Evolutionary conservation across 2,797 vertebrate species (phyloP), one percentile per base, ranked within the genome.

Genomic region (Gephyroberyx darwinii): DNA sequence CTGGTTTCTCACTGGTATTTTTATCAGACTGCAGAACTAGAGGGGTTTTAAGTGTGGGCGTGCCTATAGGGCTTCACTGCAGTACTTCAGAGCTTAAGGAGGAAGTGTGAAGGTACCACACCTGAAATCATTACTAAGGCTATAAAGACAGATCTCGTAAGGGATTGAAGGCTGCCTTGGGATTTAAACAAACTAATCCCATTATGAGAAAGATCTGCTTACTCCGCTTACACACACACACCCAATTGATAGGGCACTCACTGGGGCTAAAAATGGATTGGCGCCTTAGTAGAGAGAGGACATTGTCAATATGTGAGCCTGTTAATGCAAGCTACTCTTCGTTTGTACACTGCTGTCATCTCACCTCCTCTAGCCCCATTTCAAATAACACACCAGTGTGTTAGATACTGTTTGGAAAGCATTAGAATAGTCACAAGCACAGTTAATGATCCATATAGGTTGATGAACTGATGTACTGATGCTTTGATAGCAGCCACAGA

Each of bases 111-210:
- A 69, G 53, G 77, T 65, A 66, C 67, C 56, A 51, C 62, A 74
- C 69, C 69, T 73, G 65, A 82, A 87, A 84, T 83, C 78, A 78
- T 84, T 85, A 67, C 75, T 66, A 37, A 83, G 76, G 80, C 82
- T 77, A 68, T 82, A 81, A 75, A 85, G 80, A 82, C 66, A 8
- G 71, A 72, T 69, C 50, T 31, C 8, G 35, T 6, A 2, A 45
- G 54, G 35, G 52, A 56, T 48, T 26, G 51, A 71, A 59, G 69
- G 69, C 37, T 10, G 69, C 67, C 45, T 77, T 76, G 70, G 86
- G 84, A 88, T 82, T 86, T 71, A 72, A 60, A 70, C 74, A 66
- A 79, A 88, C 56, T 82, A 88, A 91, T 84, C 67, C 71, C 66
- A 77, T 87, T 82, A 87, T 22, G 51, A 77, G 54, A 71, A 30